Evolutionary conservation across 2,113 vertebrate genomes (phyloP).

Genomic region (Isurus oxyrinchus): DNA sequence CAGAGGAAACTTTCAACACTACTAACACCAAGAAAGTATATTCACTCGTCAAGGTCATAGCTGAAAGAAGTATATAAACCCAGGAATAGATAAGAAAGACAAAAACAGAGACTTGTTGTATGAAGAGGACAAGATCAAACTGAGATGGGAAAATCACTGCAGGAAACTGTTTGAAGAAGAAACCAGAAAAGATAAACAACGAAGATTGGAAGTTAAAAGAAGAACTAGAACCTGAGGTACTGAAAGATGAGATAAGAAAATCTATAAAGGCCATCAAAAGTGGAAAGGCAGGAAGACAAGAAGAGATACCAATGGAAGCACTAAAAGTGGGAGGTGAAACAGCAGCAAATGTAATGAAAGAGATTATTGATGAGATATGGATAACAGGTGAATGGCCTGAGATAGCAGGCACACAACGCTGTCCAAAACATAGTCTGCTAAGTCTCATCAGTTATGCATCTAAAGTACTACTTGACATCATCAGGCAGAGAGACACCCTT

Average conservation of each 20-base stretch:
- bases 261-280: not conserved
- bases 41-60: too few species aligned
- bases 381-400: not conserved
- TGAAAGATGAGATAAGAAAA: not conserved
- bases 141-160: not conserved
- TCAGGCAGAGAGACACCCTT: not conserved
- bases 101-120: too few species aligned
- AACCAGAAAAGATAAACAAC: not conserved
- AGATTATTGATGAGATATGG: not conserved
- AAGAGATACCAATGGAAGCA: not conserved
- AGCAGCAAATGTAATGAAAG: too few species aligned
- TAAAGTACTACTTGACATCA: not conserved
- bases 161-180: not conserved
- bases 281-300: not conserved
- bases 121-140: not conserved
- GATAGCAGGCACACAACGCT: not conserved
- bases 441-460: not conserved
- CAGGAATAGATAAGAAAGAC: too few species aligned
- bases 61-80: too few species aligned
- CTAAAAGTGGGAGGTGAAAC: not conserved
- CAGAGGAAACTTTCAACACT: too few species aligned
- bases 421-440: not conserved
- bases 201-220: not conserved
- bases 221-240: not conserved
- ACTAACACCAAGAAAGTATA: too few species aligned